These are phyloP conservation scores for Leuciscus waleckii DNA, from an alignment of 2,797 vertebrate species.

Conservation along the genomic window DNA sequence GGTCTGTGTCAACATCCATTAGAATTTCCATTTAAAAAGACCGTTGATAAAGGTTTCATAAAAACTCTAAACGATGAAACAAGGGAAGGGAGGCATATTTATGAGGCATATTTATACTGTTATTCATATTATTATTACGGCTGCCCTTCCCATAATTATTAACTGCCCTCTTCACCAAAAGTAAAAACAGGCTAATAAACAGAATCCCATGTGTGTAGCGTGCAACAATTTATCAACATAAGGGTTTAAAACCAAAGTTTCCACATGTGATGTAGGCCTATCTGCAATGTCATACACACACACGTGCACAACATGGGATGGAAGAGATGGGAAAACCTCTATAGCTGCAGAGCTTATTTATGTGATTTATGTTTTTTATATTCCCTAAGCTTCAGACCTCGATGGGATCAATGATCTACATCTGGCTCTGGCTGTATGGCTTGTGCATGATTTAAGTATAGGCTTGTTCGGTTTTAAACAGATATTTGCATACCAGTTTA, in stretches of 20 bases:
- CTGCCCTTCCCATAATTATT: background rate
- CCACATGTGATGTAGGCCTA: background rate
- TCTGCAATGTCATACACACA: background rate
- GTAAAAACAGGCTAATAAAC: conserved; percentile 8
- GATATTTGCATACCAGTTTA: background rate
- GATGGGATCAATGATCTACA: conserved; percentile 12
- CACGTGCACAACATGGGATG: background rate
- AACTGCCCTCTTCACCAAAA: background rate
- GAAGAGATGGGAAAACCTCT: background rate
- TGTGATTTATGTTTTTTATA: background rate
- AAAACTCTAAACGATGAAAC: background rate
- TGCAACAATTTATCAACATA: conserved; percentile 1
- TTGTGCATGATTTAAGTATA: background rate
- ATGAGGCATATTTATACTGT: background rate
- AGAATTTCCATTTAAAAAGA: conserved; percentile 16
- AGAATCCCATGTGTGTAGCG: background rate
- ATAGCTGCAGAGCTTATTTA: background rate
- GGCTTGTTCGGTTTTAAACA: background rate
- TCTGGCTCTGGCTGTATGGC: background rate
- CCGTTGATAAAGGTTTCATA: conserved; percentile 2
- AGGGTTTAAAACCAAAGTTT: conserved; percentile 34
- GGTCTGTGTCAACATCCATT: conserved; percentile 14
- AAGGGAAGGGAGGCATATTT: background rate
- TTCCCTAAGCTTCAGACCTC: background rate
- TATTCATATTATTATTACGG: background rate